Base-by-base conservation (phyloP, 2,888 invertebrate species). In the Pocota personata region DNA sequence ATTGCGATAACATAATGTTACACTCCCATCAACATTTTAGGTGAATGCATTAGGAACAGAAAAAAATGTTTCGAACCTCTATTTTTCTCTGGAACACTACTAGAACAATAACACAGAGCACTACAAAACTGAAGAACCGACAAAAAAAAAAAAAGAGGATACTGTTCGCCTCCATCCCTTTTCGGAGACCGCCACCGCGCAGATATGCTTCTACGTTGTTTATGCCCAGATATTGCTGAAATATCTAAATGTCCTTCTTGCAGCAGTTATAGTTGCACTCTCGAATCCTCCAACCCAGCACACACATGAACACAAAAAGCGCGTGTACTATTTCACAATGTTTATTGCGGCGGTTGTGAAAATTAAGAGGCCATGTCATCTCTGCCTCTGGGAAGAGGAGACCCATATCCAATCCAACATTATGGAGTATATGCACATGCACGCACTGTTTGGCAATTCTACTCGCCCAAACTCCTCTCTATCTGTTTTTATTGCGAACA, bases 131-230 rank as follows among this genome's bases (percentile, higher is more conserved):
- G 21, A 14, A 58, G 43, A 57, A 55, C 14, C 88, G 87, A 89
- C 88, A 88, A 87, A 82, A 67, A 87, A 88, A 87, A 86, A 87
- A 77, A 73, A 87, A 72, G 72, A 57, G 66, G 82, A 77, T 77
- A 82, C 77, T 83, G 78, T 58, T 83, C 46, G 27, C 46, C 52
- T 30, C 8, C 50, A 10, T 46, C 50, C 76, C 55, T 73, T 73
- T 73, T 67, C 37, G 16, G 50, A 58, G 52, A 62, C 71, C 71
- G 64, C 52, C 27, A 58, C 55, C 46, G 55, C 57, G 48, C 40
- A 64, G 82, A 64, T 76, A 58, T 72, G 77, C 82, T 71, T 72
- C 60, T 67, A 64, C 58, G 50, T 83, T 77, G 82, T 83, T 83
- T 83, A 83, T 83, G 72, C 77, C 35, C 37, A 72, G 77, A 83